Percentiles rank a stretch among this genome's conserved stretches.
Conservation (phyloP, 2,113 vertebrate species). For the Nerophis lumbriciformis region DNA sequence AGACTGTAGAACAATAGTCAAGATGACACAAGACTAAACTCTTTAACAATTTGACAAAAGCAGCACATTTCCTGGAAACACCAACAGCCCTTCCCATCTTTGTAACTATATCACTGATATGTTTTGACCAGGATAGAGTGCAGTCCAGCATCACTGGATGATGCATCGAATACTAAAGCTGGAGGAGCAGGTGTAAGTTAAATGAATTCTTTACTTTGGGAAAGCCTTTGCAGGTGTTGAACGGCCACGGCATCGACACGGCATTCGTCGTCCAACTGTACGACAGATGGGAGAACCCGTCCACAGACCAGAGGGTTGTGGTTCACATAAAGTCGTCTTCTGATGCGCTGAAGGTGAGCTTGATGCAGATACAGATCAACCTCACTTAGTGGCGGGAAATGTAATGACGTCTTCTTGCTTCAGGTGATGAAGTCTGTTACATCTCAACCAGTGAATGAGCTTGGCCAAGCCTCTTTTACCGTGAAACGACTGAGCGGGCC, state of each 20-base stretch:
- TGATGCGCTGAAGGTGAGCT: constrained; percentile 46
- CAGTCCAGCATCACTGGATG: no score
- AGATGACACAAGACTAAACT: no score
- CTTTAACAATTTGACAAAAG: no score
- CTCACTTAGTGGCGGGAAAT: background rate
- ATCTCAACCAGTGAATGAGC: constrained; percentile 68
- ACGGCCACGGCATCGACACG: constrained; percentile 72
- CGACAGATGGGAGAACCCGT: constrained; percentile 85
- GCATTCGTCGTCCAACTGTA: constrained; percentile 80
- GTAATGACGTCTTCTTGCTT: background rate
- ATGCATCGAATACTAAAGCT: no score
- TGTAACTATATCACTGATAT: no score
- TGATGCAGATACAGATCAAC: no score
- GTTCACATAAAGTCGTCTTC: constrained; percentile 59
- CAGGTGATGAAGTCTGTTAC: constrained; percentile 50
- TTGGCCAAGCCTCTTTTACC: constrained; percentile 78
- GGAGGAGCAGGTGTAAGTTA: no score
- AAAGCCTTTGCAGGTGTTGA: constrained; percentile 80
- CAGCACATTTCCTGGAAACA: no score
- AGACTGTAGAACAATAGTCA: no score
- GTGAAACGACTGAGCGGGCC: constrained; percentile 72
- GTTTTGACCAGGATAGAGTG: no score
- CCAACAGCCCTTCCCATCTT: no score
- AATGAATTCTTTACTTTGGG: constrained; percentile 13
- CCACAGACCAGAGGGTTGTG: constrained; percentile 76